Evolutionary conservation across 2,888 invertebrate genomes (phyloP), one percentile per base, ranked within the genome.

Genomic region (Synanthedon andrenaeformis): DNA sequence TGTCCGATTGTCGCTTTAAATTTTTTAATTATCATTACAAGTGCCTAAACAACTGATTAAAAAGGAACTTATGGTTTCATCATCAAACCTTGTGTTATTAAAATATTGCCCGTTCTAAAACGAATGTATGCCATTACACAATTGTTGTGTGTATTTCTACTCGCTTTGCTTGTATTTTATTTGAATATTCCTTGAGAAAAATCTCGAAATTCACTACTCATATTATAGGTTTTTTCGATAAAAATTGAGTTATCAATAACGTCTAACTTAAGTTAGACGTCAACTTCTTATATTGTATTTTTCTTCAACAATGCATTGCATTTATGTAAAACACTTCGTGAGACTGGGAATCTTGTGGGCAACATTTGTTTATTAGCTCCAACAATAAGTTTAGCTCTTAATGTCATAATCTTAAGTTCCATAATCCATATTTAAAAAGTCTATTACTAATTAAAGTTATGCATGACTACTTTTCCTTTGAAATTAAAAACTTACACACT

Each of bases 261-360:
- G n/a, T 42, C 4, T 42, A 42, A 42, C 12, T n/a, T 13, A 14
- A 45, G n/a, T 45, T 45, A 45, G 13, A 45, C n/a, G 13, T 45
- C 13, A 45, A 45, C 8, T 45, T 56, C 58, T 23, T 49, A 42
- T 23, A 41, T 41, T 48, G 41, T 52, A 12, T 64, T 61, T 62
- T 64, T 59, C 62, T 45, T 35, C n/a, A 69, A 78, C 77, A 79
- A 76, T 77, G 72, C 60, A 55, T 69, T 77, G 73, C 60, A 55
- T 68, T 64, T 72, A 74, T 74, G 72, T 67, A 69, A 72, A 76
- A 66, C 64, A 56, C 62, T 64, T 63, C 74, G 74, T 77, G 76
- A 54, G 78, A 76, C 71, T 78, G 76, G 68, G 78, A 77, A 75
- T 45, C 45, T 14, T 13, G 6, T 45, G 6, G 45, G 13, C n/a